Conservation (phyloP, 2,888 invertebrate genomes). For the Steinernema scapterisci region DNA sequence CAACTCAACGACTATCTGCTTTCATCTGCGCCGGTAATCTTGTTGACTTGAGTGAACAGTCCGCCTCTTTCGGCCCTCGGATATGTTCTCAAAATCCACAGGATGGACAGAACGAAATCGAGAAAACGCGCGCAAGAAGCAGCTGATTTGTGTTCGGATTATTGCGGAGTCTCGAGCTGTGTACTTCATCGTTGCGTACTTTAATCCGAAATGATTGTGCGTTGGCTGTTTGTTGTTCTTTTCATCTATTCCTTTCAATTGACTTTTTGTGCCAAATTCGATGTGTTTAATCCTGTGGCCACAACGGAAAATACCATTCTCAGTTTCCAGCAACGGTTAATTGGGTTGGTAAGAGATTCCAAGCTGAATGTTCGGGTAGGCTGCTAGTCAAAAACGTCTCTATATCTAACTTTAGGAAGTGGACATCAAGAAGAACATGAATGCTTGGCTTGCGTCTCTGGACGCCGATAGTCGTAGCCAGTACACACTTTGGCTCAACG, state of each 20-base stretch:
- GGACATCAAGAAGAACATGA: neutral
- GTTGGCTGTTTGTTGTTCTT: neutral
- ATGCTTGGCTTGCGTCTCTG: neutral
- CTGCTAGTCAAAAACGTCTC: neutral
- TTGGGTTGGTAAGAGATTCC: neutral
- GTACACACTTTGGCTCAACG: neutral
- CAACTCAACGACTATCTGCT: neutral
- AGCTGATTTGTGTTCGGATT: too few relatives aligned
- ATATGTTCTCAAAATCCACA: neutral
- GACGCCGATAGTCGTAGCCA: neutral
- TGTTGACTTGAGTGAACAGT: neutral
- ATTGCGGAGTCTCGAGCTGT: too few relatives aligned
- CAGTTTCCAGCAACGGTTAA: neutral
- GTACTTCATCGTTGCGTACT: too few relatives aligned
- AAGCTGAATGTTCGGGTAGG: neutral
- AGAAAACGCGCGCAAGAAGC: neutral
- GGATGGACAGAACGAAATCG: neutral
- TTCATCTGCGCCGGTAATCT: slow-evolving; percentile 17
- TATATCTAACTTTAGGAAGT: neutral
- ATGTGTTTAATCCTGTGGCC: neutral
- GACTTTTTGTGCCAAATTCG: neutral
- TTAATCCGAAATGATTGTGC: neutral
- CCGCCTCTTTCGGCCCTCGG: slow-evolving; percentile 2
- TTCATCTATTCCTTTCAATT: neutral
- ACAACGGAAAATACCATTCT: slow-evolving; percentile 1